Evolutionary conservation across 2,797 vertebrate genomes (phyloP).

Genomic region (Sebastes miniatus): DNA sequence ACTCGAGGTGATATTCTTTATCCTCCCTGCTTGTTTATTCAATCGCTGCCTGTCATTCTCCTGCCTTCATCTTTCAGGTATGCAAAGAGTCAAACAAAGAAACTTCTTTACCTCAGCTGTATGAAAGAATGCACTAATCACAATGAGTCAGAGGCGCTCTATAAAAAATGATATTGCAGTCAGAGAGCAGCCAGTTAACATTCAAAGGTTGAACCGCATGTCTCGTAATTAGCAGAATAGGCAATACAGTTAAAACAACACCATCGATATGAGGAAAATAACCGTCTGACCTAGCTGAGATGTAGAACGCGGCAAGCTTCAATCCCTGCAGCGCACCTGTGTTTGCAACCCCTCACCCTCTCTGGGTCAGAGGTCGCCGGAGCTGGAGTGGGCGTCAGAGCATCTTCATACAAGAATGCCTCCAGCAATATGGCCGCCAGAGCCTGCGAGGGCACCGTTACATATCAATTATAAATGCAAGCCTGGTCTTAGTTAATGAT

Average conservation of each 20-base stretch:
- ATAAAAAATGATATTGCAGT: slow-evolving; percentile 26
- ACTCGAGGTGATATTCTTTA: slow-evolving; percentile 20
- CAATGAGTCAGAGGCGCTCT: neutral
- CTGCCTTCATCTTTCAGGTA: slow-evolving; percentile 11
- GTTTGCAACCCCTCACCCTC: slow-evolving; percentile 12
- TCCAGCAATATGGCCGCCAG: slow-evolving; percentile 43
- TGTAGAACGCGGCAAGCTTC: neutral
- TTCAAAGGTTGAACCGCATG: slow-evolving; percentile 35
- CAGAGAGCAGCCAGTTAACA: slow-evolving; percentile 24
- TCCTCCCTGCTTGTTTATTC: slow-evolving; percentile 37
- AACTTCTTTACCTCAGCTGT: slow-evolving; percentile 1
- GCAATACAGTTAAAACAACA: slow-evolving; percentile 26
- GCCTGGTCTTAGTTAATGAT: slow-evolving; percentile 68
- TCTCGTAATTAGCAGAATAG: slow-evolving; percentile 48
- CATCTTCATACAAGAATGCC: slow-evolving; percentile 29
- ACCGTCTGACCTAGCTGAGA: neutral
- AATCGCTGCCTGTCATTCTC: slow-evolving; percentile 18
- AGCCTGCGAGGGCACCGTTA: slow-evolving; percentile 38
- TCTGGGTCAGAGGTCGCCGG: slow-evolving; percentile 41
- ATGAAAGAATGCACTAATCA: slow-evolving; percentile 18
- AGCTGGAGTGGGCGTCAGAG: slow-evolving; percentile 53
- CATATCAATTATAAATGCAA: slow-evolving; percentile 66
- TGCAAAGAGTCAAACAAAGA: slow-evolving; percentile 33
- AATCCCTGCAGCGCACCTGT: slow-evolving; percentile 56
- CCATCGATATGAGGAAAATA: slow-evolving; percentile 8